Base-by-base conservation (phyloP, 2,113 vertebrate genomes). In the Rhynchopsitta pachyrhyncha region DNA sequence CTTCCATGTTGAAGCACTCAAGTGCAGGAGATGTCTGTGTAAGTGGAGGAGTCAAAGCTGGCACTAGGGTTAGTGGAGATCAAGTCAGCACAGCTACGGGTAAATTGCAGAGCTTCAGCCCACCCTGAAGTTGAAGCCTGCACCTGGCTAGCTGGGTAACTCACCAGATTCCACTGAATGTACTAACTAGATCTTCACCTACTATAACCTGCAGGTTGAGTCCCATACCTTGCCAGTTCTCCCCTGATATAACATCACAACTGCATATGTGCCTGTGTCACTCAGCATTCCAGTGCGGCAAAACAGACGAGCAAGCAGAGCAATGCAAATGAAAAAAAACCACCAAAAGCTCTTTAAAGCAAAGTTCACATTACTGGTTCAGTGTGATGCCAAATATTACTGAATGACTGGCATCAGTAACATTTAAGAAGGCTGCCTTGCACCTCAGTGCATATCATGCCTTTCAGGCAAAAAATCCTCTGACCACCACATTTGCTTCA, bases 1-100 rank as follows among this genome's bases (percentile, higher is more conserved):
- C 11, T 49, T 81, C 10, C 17, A 13, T 0, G 3, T 29, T 63
- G 62, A 77, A 83, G 59, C 18, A 80, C 7, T 6, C 0, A 1
- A 41, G 31, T 1, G 9, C 11, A 71, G 41, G 53, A 71, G 41
- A 59, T n/a, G 14, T 17, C 67, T 37, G 22, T 8, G 23, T 39
- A 33, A 87, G 22, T 5, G 10, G 10, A 35, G 22, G 25, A 90
- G 19, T 33, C 66, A 63, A 85, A 87, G 31, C 37, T 88, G 37
- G 41, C 35, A 76, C 46, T 31, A 33, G 27, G 44, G 28, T 31
- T 64, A 66, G 16, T 24, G 18, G 50, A 71, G 31, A 90, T 14
- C 19, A 24, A 52, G 37, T 44, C 37, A 89, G 67, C 55, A 67
- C 10, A 37, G 55, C 10, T 14, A 47, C 42, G 22, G 14, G 52